phyloP scores from a whole-genome alignment of 2,888 invertebrate species.

The Orthonevra nobilis region DNA sequence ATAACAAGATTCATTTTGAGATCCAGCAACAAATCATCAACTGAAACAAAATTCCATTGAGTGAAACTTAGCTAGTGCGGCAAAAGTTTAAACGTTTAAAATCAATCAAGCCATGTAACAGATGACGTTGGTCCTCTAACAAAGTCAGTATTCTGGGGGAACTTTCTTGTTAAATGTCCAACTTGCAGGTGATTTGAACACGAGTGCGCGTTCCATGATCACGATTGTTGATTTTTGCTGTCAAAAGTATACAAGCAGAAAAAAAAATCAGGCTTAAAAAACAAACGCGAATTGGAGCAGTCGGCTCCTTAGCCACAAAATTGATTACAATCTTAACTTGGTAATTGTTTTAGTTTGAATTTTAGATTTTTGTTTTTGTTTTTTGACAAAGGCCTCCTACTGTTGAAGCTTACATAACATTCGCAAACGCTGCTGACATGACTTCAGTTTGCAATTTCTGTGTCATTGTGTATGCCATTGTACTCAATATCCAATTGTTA shows the following conservation, averaged over 20 bases:
- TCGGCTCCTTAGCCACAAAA: conserved; percentile 62
- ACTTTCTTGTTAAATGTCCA: conserved; percentile 43
- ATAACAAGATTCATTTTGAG: too few relatives aligned
- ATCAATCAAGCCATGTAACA: conserved; percentile 52
- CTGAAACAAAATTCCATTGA: too few relatives aligned
- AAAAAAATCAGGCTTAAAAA: conserved; percentile 21
- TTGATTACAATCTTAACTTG: conserved; percentile 58
- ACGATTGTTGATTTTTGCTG: conserved; percentile 49
- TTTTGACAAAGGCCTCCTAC: conserved; percentile 16
- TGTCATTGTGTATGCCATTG: conserved; percentile 64
- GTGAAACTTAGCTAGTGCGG: conserved; percentile 28
- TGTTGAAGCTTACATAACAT: conserved; percentile 51
- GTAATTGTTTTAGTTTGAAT: conserved; percentile 64
- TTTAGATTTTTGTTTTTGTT: conserved; percentile 15
- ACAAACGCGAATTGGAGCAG: conserved; percentile 68
- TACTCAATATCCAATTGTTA: conserved; percentile 65
- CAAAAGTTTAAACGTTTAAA: conserved; percentile 51
- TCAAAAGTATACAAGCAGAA: conserved; percentile 38
- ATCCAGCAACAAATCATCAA: too few relatives aligned
- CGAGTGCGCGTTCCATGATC: conserved; percentile 49
- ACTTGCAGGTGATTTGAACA: conserved; percentile 60
- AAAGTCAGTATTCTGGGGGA: conserved; percentile 20
- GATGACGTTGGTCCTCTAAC: conserved; percentile 40
- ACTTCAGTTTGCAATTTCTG: conserved; percentile 40
- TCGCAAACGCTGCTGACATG: conserved; percentile 55